Percentiles rank a stretch among this genome's conserved stretches.
phyloP scores from a whole-genome alignment of 2,888 invertebrate species.

The Platerodrilus igneus region DNA sequence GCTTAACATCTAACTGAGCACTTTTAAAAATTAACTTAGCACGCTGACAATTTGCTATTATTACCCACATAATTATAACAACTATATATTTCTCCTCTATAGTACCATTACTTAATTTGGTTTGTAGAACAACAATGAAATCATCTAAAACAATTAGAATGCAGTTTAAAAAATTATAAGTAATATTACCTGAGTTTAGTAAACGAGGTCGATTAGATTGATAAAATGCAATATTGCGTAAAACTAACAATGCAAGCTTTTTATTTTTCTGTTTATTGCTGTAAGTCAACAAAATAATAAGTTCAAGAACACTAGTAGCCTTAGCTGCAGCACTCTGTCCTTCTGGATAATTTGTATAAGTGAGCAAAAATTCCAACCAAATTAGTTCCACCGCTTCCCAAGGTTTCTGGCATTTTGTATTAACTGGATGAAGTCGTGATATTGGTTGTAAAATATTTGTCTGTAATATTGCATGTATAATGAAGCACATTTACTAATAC shows the following conservation, averaged over 20 bases:
- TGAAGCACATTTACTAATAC: neutral
- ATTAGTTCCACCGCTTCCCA: conserved; percentile 53
- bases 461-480: conserved; percentile 36
- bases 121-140: conserved; percentile 49
- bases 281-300: conserved; percentile 40
- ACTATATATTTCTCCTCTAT: conserved; percentile 48
- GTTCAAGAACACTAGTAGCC: conserved; percentile 42
- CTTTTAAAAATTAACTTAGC: conserved; percentile 55
- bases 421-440: conserved; percentile 50
- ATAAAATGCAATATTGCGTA: conserved; percentile 56
- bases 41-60: conserved; percentile 66
- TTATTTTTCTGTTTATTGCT: conserved; percentile 36
- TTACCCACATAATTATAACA: conserved; percentile 59
- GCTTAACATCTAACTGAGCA: conserved; percentile 48
- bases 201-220: conserved; percentile 51
- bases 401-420: conserved; percentile 52
- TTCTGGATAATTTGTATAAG: conserved; percentile 52
- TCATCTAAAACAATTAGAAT: conserved; percentile 44
- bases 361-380: conserved; percentile 52
- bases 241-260: conserved; percentile 47
- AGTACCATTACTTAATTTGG: conserved; percentile 46
- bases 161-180: conserved; percentile 11
- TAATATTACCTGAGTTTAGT: conserved; percentile 48
- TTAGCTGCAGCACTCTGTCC: conserved; percentile 53
- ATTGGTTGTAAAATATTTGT: conserved; percentile 50